A percentile compares a stretch with the other conserved stretches of the same genome.
phyloP scores from a whole-genome alignment of 2,113 vertebrate genomes.

The Butorides virescens region DNA sequence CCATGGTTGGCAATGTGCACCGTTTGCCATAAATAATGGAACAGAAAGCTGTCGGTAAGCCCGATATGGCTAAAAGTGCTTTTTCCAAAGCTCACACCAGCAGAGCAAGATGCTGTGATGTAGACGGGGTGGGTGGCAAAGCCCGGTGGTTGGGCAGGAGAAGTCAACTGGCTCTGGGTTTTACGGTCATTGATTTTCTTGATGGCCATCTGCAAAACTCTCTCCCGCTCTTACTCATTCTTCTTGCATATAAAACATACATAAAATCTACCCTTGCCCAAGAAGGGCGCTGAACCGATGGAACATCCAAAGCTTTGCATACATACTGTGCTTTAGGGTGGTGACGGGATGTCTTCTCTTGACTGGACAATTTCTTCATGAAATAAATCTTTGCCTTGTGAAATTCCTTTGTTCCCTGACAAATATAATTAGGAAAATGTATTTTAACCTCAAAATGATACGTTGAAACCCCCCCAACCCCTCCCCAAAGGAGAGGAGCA shows the following conservation, averaged over 20 bases:
- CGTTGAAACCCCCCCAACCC: too few relatives aligned
- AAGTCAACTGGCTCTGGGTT: rapidly evolving
- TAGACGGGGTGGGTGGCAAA: background rate
- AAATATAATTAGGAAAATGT: background rate
- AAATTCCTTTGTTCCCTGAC: background rate
- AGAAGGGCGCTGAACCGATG: background rate
- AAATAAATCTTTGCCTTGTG: background rate
- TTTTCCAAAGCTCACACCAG: rapidly evolving
- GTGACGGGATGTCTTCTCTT: background rate
- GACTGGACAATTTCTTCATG: background rate
- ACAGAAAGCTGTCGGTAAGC: background rate
- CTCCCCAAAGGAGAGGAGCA: background rate
- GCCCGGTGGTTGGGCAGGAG: rapidly evolving
- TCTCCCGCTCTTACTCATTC: background rate
- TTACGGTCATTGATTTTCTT: background rate
- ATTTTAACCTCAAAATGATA: background rate
- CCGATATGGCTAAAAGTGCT: background rate
- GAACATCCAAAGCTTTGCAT: background rate
- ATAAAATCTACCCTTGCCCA: background rate
- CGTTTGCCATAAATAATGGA: background rate
- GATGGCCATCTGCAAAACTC: too few relatives aligned
- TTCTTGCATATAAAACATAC: background rate
- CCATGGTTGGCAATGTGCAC: background rate
- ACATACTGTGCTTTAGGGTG: background rate
- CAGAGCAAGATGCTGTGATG: background rate